These are phyloP conservation scores for Aplocera efformata DNA, from an alignment of 2,888 invertebrate species.

Conservation along the genomic window DNA sequence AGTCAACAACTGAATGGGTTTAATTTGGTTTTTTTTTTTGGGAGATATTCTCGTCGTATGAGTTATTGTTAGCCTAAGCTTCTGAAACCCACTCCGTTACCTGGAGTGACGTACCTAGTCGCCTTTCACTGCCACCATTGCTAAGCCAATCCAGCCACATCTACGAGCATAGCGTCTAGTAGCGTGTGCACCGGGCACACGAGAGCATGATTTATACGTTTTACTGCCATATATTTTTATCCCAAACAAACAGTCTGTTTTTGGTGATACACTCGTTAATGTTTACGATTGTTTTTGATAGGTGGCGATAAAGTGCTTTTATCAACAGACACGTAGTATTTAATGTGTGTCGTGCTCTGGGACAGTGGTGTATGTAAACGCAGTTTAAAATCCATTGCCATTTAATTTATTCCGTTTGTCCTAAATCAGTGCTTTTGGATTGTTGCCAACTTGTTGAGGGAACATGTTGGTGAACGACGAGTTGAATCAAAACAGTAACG, in stretches of 20 bases:
- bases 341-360: slow-evolving; percentile 1
- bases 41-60: no score
- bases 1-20: no score
- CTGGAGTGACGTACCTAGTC: not conserved
- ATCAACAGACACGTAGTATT: not conserved
- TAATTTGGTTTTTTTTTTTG: no score
- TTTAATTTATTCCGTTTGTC: not conserved
- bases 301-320: slow-evolving; percentile 12
- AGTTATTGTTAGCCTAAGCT: no score
- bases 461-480: slow-evolving; percentile 8
- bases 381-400: no score
- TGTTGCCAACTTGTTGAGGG: no score
- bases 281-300: slow-evolving; percentile 4
- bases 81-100: no score
- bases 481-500: slow-evolving; percentile 1
- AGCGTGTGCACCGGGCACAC: slow-evolving; percentile 7
- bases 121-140: slow-evolving; percentile 17
- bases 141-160: slow-evolving; percentile 5
- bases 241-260: not conserved
- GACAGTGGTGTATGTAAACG: not conserved
- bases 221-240: slow-evolving; percentile 2
- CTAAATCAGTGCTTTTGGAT: slow-evolving; percentile 3
- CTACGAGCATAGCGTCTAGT: slow-evolving; percentile 8
- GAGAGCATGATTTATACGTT: slow-evolving; percentile 8
- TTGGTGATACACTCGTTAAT: not conserved